Conservation (phyloP, 2,888 invertebrate species). For the Digitonthophagus gazella region DNA sequence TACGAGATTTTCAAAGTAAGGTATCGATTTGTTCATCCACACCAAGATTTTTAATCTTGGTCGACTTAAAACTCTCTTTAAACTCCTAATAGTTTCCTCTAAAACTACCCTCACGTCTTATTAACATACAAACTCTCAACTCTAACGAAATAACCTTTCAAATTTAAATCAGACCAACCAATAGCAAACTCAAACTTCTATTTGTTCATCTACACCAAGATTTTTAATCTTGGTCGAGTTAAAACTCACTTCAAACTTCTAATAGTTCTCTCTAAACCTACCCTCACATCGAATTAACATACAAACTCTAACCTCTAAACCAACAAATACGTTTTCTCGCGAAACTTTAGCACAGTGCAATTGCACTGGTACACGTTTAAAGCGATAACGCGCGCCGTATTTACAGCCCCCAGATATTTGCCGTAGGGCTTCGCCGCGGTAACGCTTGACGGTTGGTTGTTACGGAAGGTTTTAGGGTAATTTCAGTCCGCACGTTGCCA, state of each 20-base stretch:
- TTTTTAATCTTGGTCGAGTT: too few relatives aligned
- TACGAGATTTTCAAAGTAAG: too few relatives aligned
- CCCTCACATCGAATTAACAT: background rate
- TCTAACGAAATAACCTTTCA: too few relatives aligned
- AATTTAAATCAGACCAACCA: too few relatives aligned
- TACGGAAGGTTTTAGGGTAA: background rate
- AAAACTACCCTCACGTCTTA: background rate
- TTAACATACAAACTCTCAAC: background rate
- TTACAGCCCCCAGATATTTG: background rate
- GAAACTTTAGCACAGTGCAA: background rate
- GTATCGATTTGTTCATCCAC: too few relatives aligned
- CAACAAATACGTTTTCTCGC: background rate
- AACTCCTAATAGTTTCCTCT: too few relatives aligned
- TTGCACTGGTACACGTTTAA: background rate
- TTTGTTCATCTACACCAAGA: too few relatives aligned
- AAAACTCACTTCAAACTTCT: background rate
- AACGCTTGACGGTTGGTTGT: too few relatives aligned
- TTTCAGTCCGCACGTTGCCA: background rate
- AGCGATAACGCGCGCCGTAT: background rate
- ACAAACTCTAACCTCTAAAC: background rate
- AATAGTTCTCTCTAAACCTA: background rate
- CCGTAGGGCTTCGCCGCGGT: background rate
- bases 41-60: too few relatives aligned
- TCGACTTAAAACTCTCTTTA: too few relatives aligned
- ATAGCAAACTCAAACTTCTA: too few relatives aligned